Conservation (phyloP, 2,888 invertebrate genomes). For the Iphiclides podalirius region DNA sequence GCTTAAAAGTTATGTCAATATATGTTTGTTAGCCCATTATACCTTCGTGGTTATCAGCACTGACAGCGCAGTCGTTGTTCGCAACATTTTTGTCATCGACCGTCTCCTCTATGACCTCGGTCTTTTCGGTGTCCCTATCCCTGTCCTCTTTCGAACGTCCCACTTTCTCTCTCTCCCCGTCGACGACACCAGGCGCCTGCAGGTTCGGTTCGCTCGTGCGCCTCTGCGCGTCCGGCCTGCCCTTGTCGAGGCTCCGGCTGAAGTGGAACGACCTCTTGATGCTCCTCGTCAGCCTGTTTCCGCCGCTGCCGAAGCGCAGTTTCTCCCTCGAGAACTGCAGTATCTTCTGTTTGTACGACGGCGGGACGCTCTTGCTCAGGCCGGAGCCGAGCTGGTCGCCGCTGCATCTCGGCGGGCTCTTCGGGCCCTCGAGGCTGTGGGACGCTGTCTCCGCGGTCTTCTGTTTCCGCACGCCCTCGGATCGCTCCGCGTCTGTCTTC, state of each 20-base stretch:
- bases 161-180: constrained; percentile 47
- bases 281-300: constrained; percentile 69
- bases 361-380: constrained; percentile 74
- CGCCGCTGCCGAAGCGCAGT: constrained; percentile 68
- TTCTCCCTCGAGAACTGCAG: constrained; percentile 74
- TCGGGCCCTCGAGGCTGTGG: constrained; percentile 68
- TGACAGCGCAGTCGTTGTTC: constrained; percentile 58
- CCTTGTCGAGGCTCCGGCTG: constrained; percentile 71
- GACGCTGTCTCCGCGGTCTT: constrained; percentile 68
- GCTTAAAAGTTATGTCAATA: no score
- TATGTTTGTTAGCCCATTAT: no score
- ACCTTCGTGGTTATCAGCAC: constrained; percentile 61
- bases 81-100: constrained; percentile 63
- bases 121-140: constrained; percentile 67
- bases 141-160: constrained; percentile 65
- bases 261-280: constrained; percentile 74
- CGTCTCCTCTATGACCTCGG: constrained; percentile 67
- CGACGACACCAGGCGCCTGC: constrained; percentile 51
- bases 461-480: constrained; percentile 50
- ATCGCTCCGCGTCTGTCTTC: constrained; percentile 31
- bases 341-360: constrained; percentile 74
- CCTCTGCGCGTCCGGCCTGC: constrained; percentile 58
- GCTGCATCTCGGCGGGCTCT: constrained; percentile 65
- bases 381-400: constrained; percentile 61
- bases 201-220: constrained; percentile 70